Evolutionary conservation across 1,140 invertebrate genomes (phyloP).

Genomic region (Calliopsis andreniformis): DNA sequence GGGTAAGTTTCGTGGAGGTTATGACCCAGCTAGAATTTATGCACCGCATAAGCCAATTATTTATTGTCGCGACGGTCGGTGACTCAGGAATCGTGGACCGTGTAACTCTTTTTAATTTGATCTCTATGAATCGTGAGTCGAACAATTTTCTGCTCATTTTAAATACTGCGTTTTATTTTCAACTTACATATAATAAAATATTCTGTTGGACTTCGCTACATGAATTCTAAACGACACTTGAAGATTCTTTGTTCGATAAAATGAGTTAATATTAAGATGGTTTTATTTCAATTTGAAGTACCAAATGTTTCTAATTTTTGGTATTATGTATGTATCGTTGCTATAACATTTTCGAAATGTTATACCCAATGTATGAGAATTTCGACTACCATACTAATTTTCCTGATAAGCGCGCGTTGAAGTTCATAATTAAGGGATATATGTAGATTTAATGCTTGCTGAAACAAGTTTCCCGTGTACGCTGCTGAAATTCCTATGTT

Average conservation of each 20-base stretch:
- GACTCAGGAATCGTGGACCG: conserved; percentile 24
- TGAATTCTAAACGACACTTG: too few relatives aligned
- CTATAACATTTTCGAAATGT: background rate
- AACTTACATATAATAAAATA: too few relatives aligned
- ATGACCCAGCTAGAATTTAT: conserved; percentile 54
- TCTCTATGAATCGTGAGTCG: background rate
- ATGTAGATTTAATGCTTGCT: background rate
- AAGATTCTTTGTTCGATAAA: too few relatives aligned
- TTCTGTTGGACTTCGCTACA: too few relatives aligned
- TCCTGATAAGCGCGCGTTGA: background rate
- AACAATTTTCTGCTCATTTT: background rate
- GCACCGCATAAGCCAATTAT: conserved; percentile 60
- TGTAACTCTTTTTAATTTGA: conserved; percentile 19
- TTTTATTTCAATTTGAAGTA: too few relatives aligned
- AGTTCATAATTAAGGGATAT: background rate
- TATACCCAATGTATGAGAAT: background rate
- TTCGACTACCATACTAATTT: background rate
- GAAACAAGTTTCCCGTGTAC: background rate
- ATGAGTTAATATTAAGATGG: too few relatives aligned
- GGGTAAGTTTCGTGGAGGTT: conserved; percentile 40
- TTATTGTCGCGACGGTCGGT: conserved; percentile 39
- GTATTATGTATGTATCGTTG: too few relatives aligned
- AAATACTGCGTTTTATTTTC: too few relatives aligned
- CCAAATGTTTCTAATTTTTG: too few relatives aligned
- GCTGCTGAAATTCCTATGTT: background rate